Evolutionary conservation across 2,113 vertebrate species (phyloP), one percentile per base, ranked within the genome.

Genomic region (Leiothrix lutea): DNA sequence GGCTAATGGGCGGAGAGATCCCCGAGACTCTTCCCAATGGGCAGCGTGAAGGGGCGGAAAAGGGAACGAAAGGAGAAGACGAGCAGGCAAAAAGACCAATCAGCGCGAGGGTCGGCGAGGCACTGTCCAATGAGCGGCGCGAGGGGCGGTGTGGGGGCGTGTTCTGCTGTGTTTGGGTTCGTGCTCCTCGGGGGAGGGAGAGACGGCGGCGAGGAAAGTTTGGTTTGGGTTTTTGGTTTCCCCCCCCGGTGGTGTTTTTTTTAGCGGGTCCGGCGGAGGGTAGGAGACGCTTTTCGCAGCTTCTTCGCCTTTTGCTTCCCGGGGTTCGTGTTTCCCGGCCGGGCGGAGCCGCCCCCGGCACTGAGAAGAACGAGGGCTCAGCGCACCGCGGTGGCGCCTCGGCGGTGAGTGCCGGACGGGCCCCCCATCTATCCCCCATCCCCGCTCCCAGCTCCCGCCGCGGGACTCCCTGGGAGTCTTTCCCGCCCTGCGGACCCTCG

Each of bases 121-220:
- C 50, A 21, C 54, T 15, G 33, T 56, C 98, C 97, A 98, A 98
- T 98, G 72, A 80, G 57, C 35, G 77, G 65, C 0, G 42, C 9
- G 70, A 40, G 75, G 72, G 81, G 78, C 96, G 88, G 77, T 0
- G 48, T 77, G 88, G 93, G 60, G 98, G 98, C 78, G 97, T 98
- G 97, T 70, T 78, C 85, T 69, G 33, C 90, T 97, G 97, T 98
- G 97, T 98, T 98, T 98, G 97, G 98, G 98, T 98, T 98, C 91
- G 98, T 98, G 97, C 97, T 97, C 95, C 97, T 95, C 94, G 95
- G 97, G 98, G 98, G 98, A 97, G 96, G 90, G 83, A 69, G 97
- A 90, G 97, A 95, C 97, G 98, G 97, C 91, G 80, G 90, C 96
- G 97, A 96, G 97, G 97, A 98, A 98, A 97, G 97, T 98, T 98